phyloP scores from a whole-genome alignment of 2,113 vertebrate genomes.

The Sphyrna mokarran region DNA sequence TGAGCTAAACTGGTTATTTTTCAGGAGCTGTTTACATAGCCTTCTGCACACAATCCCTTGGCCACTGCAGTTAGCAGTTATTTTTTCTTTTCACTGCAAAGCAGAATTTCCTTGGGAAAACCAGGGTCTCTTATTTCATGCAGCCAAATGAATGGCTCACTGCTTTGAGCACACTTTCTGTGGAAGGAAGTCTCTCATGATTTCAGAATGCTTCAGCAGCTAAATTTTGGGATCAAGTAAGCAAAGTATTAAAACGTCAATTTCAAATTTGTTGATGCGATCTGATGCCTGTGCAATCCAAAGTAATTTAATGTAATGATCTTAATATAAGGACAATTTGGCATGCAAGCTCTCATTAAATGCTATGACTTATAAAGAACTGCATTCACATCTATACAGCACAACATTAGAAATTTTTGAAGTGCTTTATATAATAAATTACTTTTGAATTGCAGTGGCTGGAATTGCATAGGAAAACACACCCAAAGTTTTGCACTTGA shows the following conservation, averaged over 20 bases:
- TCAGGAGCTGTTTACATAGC: slow-evolving; percentile 6
- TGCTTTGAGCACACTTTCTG: slow-evolving; percentile 3
- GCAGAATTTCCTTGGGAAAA: neutral
- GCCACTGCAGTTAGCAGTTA: neutral
- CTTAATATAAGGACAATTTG: neutral
- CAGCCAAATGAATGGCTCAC: slow-evolving; percentile 1
- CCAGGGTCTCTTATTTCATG: neutral
- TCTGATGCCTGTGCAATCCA: neutral
- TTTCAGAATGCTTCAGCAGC: slow-evolving; percentile 5
- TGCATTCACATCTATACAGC: neutral
- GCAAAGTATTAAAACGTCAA: neutral
- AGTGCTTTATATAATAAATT: neutral
- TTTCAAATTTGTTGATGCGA: neutral
- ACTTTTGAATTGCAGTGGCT: neutral
- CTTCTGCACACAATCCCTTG: slow-evolving; percentile 28
- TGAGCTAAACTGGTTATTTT: slow-evolving; percentile 18
- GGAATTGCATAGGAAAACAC: neutral
- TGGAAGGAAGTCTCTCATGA: neutral
- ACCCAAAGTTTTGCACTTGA: neutral
- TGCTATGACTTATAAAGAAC: neutral
- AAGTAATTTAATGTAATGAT: neutral
- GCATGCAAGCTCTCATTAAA: neutral
- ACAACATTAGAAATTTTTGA: neutral
- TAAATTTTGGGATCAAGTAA: slow-evolving; percentile 5
- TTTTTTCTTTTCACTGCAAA: neutral